These are phyloP conservation scores for Thunnus thynnus DNA, from an alignment of 2,113 vertebrate genomes.

Conservation along the genomic window DNA sequence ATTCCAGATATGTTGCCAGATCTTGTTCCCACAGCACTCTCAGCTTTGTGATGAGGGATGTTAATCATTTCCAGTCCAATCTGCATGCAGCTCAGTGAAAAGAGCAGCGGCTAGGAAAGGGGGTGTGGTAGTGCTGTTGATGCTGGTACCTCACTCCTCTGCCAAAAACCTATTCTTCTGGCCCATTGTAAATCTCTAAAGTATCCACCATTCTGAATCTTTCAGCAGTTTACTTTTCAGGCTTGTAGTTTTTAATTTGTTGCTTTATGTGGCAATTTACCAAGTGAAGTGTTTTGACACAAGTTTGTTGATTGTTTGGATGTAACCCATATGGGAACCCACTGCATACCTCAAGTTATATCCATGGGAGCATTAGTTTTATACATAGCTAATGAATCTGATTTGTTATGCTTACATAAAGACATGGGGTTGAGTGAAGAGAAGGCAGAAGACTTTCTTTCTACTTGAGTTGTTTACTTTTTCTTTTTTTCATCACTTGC, in stretches of 20 bases:
- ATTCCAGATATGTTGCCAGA: constrained; percentile 62
- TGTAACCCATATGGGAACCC: constrained; percentile 42
- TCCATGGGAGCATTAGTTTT: constrained; percentile 2
- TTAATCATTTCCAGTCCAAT: constrained; percentile 75
- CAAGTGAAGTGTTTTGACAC: constrained; percentile 44
- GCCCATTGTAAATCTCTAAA: constrained; percentile 18
- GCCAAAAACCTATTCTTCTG: constrained; percentile 56
- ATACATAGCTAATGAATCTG: constrained; percentile 6
- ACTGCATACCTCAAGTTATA: constrained; percentile 3
- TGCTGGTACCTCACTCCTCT: constrained; percentile 61
- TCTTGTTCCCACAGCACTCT: constrained; percentile 65
- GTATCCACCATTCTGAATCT: constrained; percentile 21
- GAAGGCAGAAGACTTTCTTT: not conserved
- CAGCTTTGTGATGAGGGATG: constrained; percentile 63
- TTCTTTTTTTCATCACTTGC: constrained; percentile 35
- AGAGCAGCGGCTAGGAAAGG: constrained; percentile 62
- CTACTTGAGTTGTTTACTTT: not conserved
- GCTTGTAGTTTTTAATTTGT: constrained; percentile 15
- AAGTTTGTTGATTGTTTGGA: constrained; percentile 55
- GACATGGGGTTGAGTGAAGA: not conserved
- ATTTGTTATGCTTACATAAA: constrained; percentile 26
- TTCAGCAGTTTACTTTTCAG: constrained; percentile 8
- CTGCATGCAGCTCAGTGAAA: constrained; percentile 64
- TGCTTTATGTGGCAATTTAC: constrained; percentile 11
- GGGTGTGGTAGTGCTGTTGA: constrained; percentile 79